Percentiles rank a stretch among this genome's conserved stretches.
Evolutionary conservation across 1,140 invertebrate genomes (phyloP).

Genomic region (Heliconius nattereri): DNA sequence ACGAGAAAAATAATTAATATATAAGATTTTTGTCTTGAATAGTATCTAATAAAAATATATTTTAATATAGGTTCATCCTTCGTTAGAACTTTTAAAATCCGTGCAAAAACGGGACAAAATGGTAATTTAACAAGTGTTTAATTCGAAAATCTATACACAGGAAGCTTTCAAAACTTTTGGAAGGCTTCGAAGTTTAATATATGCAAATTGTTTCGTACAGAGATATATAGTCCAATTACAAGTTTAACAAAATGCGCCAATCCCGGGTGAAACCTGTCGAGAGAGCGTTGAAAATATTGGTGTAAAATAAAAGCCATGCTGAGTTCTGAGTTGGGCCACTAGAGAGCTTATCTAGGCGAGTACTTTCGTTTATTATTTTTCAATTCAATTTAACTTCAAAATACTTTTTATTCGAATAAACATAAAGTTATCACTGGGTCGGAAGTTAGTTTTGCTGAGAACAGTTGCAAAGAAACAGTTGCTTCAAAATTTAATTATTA

Average conservation of each 20-base stretch:
- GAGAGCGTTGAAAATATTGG: conserved; percentile 40
- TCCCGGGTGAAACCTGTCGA: conserved; percentile 40
- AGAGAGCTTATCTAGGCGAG: not conserved
- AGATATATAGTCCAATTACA: conserved; percentile 44
- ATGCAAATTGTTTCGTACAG: conserved; percentile 39
- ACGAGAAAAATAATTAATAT: too few relatives aligned
- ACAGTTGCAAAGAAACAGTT: too few relatives aligned
- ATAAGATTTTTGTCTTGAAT: too few relatives aligned
- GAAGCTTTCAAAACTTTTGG: conserved; percentile 25
- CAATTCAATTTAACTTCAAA: too few relatives aligned
- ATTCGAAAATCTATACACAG: conserved; percentile 12
- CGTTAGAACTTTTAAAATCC: conserved; percentile 1
- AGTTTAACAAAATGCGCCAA: conserved; percentile 41
- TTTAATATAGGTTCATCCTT: not conserved
- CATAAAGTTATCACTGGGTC: too few relatives aligned
- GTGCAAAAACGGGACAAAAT: not conserved
- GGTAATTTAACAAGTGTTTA: conserved; percentile 20
- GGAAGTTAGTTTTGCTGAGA: too few relatives aligned
- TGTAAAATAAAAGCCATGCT: conserved; percentile 42
- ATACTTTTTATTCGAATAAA: too few relatives aligned
- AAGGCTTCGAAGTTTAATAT: conserved; percentile 31
- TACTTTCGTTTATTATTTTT: conserved; percentile 5
- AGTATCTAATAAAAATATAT: too few relatives aligned
- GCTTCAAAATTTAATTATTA: too few relatives aligned
- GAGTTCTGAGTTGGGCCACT: conserved; percentile 29